These are phyloP conservation scores for Pseudococcus jackbeardsleyi DNA, from an alignment of 2,888 invertebrate genomes.

Conservation along the genomic window DNA sequence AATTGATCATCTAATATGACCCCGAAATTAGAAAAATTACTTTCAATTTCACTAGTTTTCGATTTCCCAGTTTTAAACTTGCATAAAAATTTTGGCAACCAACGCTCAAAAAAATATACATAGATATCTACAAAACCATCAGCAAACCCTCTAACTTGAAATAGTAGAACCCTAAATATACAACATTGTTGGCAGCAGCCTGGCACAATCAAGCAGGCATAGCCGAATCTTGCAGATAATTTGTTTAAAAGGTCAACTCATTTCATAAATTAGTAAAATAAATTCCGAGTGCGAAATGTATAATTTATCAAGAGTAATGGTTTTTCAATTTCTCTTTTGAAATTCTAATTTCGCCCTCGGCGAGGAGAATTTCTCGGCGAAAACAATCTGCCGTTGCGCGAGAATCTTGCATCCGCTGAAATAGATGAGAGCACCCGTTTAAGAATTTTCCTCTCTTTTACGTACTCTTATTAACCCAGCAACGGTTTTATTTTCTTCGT, in stretches of 20 bases:
- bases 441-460: background rate
- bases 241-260: slow-evolving; percentile 34
- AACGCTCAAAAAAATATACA: too few relatives aligned
- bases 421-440: background rate
- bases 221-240: background rate
- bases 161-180: background rate
- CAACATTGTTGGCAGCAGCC: background rate
- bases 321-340: slow-evolving; percentile 50
- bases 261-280: slow-evolving; percentile 48
- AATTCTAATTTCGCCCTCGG: slow-evolving; percentile 31
- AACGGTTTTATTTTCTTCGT: slow-evolving; percentile 19
- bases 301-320: slow-evolving; percentile 45
- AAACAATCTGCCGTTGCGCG: background rate
- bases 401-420: slow-evolving; percentile 4
- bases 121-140: too few relatives aligned
- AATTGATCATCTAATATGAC: too few relatives aligned
- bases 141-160: background rate
- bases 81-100: too few relatives aligned
- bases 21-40: too few relatives aligned
- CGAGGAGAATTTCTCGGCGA: background rate
- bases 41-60: too few relatives aligned
- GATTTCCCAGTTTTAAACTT: too few relatives aligned
- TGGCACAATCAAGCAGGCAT: background rate
- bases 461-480: slow-evolving; percentile 16
- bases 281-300: slow-evolving; percentile 45